Conservation (phyloP, 92 coral and sea anemone genomes). For the Porites divaricata region DNA sequence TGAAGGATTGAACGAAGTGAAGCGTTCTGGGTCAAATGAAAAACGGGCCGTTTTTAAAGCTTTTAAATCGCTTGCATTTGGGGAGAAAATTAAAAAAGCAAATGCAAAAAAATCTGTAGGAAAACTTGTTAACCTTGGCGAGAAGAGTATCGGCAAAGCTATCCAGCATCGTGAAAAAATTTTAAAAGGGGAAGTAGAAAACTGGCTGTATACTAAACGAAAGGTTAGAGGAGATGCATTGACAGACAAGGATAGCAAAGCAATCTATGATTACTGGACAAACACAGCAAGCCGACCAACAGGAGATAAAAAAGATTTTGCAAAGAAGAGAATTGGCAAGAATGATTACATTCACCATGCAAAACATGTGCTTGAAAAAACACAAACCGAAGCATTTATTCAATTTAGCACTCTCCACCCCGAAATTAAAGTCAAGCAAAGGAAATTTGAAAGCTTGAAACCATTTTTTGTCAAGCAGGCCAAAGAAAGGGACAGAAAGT, state of each 20-base stretch:
- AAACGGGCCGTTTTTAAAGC: slow-evolving; percentile 16
- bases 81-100: slow-evolving; percentile 9
- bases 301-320: slow-evolving; percentile 38
- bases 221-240: slow-evolving; percentile 27
- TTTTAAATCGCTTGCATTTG: slow-evolving; percentile 43
- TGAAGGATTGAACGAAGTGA: slow-evolving; percentile 8
- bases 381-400: slow-evolving; percentile 62
- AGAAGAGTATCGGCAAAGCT: slow-evolving; percentile 28
- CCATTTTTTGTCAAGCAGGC: slow-evolving; percentile 61
- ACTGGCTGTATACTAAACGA: slow-evolving; percentile 24
- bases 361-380: slow-evolving; percentile 65
- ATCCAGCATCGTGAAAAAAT: slow-evolving; percentile 13
- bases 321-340: slow-evolving; percentile 29
- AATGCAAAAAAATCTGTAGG: slow-evolving; percentile 18
- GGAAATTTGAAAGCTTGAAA: slow-evolving; percentile 61
- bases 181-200: slow-evolving; percentile 13
- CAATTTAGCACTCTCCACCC: slow-evolving; percentile 48
- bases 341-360: slow-evolving; percentile 50
- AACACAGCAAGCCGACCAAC: slow-evolving; percentile 44
- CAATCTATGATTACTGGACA: slow-evolving; percentile 38
- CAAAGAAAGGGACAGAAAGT: slow-evolving; percentile 60
- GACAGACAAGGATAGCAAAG: slow-evolving; percentile 19
- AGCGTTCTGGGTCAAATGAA: slow-evolving; percentile 30
- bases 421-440: slow-evolving; percentile 41
- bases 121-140: slow-evolving; percentile 27